These are phyloP conservation scores for Nannospalax galili DNA, from an alignment of 2,113 vertebrate genomes.

Conservation along the genomic window DNA sequence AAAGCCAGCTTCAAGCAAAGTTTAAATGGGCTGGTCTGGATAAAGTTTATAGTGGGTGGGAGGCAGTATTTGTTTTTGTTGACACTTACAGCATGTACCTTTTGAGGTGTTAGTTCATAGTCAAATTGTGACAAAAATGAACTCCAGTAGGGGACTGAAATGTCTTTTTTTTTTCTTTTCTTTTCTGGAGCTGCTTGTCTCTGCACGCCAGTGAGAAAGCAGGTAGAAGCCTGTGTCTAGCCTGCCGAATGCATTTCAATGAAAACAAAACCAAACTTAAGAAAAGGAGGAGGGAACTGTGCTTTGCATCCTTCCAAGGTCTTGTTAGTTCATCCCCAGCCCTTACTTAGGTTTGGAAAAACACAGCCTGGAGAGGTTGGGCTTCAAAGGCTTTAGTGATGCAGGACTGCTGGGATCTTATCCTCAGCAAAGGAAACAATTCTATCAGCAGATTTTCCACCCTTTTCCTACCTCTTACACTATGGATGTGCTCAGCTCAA, in stretches of 20 bases:
- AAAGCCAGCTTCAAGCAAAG: constrained; percentile 20
- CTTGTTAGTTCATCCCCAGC: constrained; percentile 39
- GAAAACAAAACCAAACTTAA: constrained; percentile 62
- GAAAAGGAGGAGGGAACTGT: neutral
- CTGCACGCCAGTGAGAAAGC: neutral
- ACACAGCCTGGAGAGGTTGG: neutral
- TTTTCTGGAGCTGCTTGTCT: neutral
- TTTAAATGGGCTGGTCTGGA: constrained; percentile 33
- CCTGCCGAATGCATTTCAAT: constrained; percentile 50
- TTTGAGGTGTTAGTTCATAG: constrained; percentile 39
- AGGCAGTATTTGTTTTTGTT: constrained; percentile 45
- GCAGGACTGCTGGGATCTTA: neutral
- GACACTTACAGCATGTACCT: constrained; percentile 26
- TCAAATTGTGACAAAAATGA: constrained; percentile 40
- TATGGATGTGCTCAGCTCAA: neutral
- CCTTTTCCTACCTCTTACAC: constrained; percentile 37
- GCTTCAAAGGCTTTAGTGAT: constrained; percentile 29
- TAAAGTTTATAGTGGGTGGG: constrained; percentile 1
- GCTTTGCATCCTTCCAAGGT: constrained; percentile 11
- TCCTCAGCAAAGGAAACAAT: constrained; percentile 37
- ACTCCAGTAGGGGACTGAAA: constrained; percentile 50
- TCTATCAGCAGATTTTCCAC: neutral
- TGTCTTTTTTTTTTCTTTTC: neutral
- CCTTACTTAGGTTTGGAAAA: constrained; percentile 41
- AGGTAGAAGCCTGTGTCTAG: neutral